Percentiles rank a stretch among this genome's conserved stretches.
Conservation (phyloP, 1,140 invertebrate genomes). For the Goniozus legneri region DNA sequence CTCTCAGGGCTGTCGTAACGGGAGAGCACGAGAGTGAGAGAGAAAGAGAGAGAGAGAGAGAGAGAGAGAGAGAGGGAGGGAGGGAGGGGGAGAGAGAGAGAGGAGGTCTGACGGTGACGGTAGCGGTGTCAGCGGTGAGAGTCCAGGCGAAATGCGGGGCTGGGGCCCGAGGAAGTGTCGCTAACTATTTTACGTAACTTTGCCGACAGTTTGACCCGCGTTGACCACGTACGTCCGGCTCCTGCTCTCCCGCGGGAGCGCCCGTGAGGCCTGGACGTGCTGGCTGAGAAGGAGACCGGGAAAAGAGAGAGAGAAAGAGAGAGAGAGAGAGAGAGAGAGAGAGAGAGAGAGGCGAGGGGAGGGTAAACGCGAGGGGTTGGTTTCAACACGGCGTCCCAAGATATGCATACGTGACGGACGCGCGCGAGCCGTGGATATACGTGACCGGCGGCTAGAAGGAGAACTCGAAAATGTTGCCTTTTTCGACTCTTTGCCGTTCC, state of each 20-base stretch:
- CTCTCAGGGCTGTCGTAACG: constrained; percentile 22
- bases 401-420: constrained; percentile 57
- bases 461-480: constrained; percentile 3
- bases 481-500: neutral
- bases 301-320: constrained; percentile 8
- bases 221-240: constrained; percentile 55
- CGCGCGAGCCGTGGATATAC: constrained; percentile 32
- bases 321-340: neutral
- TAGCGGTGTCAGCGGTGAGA: constrained; percentile 12
- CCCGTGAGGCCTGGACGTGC: too few relatives aligned
- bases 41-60: too few relatives aligned
- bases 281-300: constrained; percentile 15
- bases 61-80: too few relatives aligned
- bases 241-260: constrained; percentile 44
- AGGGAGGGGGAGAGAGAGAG: constrained; percentile 3
- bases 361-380: constrained; percentile 20
- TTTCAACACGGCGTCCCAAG: constrained; percentile 47
- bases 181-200: constrained; percentile 59
- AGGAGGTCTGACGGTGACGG: constrained; percentile 2
- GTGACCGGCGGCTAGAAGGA: constrained; percentile 41
- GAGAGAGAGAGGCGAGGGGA: constrained; percentile 2
- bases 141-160: constrained; percentile 10
- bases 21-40: too few relatives aligned
- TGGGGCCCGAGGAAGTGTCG: constrained; percentile 48
- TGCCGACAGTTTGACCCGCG: constrained; percentile 53